A percentile compares a stretch with the other conserved stretches of the same genome.
phyloP scores from a whole-genome alignment of 2,113 vertebrate genomes.

The Sebastes schlegelii region DNA sequence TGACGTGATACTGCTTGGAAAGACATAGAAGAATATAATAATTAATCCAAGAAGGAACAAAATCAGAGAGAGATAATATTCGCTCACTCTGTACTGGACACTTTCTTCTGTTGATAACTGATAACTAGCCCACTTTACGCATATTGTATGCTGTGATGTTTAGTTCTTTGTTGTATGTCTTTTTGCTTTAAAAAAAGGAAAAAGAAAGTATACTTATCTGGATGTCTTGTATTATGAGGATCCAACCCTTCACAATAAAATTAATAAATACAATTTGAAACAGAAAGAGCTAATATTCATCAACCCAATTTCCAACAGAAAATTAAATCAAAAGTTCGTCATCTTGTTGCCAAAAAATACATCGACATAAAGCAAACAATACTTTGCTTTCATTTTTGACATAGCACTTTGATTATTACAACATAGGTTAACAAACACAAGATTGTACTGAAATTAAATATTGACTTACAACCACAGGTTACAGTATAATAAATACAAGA shows the following conservation, averaged over 20 bases:
- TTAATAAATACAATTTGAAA: too few relatives aligned
- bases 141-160: too few relatives aligned
- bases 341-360: not conserved
- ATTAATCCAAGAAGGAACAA: slow-evolving; percentile 20
- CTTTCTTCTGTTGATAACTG: too few relatives aligned
- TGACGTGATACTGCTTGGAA: not conserved
- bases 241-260: too few relatives aligned
- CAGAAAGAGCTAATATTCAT: not conserved
- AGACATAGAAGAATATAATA: slow-evolving; percentile 1
- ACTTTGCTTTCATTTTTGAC: not conserved
- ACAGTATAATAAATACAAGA: not conserved
- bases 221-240: too few relatives aligned
- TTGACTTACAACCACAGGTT: not conserved
- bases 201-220: too few relatives aligned
- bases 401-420: not conserved
- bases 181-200: too few relatives aligned
- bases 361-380: not conserved
- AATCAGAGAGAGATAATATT: not conserved
- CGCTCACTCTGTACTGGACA: too few relatives aligned
- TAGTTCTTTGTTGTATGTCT: too few relatives aligned
- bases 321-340: not conserved
- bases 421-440: not conserved
- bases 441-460: not conserved
- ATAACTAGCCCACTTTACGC: too few relatives aligned
- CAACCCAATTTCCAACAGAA: not conserved